Conservation (phyloP, 2,113 vertebrate genomes). For the Siniperca chuatsi region DNA sequence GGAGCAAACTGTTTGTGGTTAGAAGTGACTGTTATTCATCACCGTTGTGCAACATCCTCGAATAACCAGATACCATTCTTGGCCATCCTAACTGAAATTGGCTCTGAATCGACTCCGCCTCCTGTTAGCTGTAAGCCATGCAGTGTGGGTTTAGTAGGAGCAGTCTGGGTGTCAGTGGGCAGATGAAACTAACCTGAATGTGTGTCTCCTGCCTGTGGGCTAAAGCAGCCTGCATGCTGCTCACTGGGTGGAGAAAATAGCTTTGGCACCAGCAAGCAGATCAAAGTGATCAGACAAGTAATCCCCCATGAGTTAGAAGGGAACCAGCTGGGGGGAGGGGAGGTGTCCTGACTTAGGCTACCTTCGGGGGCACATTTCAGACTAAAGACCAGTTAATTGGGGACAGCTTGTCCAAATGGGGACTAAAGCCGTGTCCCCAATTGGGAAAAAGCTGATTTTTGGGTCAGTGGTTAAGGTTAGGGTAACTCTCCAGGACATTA, state of each 20-base stretch:
- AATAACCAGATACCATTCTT: conserved; percentile 65
- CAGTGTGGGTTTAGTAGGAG: conserved; percentile 48
- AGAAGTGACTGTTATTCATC: conserved; percentile 74
- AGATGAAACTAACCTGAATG: conserved; percentile 63
- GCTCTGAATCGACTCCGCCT: conserved; percentile 52
- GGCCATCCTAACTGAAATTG: conserved; percentile 72
- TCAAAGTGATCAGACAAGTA: conserved; percentile 82
- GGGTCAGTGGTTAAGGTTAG: too few species aligned
- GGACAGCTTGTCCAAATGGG: too few species aligned
- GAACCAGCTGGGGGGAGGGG: conserved; percentile 16
- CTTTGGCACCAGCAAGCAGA: conserved; percentile 72
- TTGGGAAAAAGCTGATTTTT: too few species aligned
- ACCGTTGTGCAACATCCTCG: conserved; percentile 80
- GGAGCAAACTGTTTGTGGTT: conserved; percentile 79
- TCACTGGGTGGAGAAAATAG: conserved; percentile 73
- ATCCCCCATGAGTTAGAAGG: conserved; percentile 82
- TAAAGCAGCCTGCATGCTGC: conserved; percentile 52
- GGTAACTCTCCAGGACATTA: too few species aligned
- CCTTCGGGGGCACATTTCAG: too few species aligned
- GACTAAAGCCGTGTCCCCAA: too few species aligned
- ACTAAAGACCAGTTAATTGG: too few species aligned
- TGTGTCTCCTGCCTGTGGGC: conserved; percentile 58
- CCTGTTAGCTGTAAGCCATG: conserved; percentile 41
- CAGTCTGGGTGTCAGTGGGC: conserved; percentile 48
- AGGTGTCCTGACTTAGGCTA: too few species aligned